Evolutionary conservation across 2,888 invertebrate genomes (phyloP), one percentile per base, ranked within the genome.

Genomic region (Sinelater perroti): DNA sequence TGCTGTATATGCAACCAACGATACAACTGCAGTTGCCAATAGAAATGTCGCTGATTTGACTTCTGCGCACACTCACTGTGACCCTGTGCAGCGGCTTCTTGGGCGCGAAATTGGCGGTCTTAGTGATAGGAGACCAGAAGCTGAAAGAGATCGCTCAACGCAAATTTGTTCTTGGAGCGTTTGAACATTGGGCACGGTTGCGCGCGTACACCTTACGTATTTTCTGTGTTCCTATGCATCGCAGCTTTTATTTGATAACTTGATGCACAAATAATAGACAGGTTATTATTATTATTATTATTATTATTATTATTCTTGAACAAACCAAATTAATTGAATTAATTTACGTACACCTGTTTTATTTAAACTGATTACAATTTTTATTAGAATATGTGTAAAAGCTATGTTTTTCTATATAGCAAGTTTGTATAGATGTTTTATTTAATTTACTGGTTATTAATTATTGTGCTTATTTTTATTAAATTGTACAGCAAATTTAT

Each of bases 91-190:
- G 28, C 38, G 42, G 50, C 61, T 67, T 67, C 65, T 70, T 73
- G 66, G 71, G 72, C 72, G 74, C 72, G 71, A 73, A 74, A 72
- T 74, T 74, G 74, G 74, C 74, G 74, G 74, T 73, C 72, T 71
- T 72, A 59, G 10, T 67, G 69, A 47, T 68, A 73, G 72, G 73
- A 59, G 33, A 56, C 30, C 70, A 73, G 52, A 35, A 67, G 53
- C 3, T 13, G 17, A 40, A n/a, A 30, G 24, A n/a, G n/a, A n/a
- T 17, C 31, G 4, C 3, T n/a, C 31, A 24, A 11, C 24, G 10
- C 36, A 51, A 11, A 16, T 28, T 3, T 2, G 2, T 2, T 10
- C 2, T 8, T 28, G 10, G 10, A 28, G 10, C 5, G 28, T 5
- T 3, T 10, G 5, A n/a, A n/a, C 28, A 2, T 28, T 24, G 10